These are phyloP conservation scores for Coluber constrictor DNA, from an alignment of 2,797 vertebrate genomes.

Conservation along the genomic window DNA sequence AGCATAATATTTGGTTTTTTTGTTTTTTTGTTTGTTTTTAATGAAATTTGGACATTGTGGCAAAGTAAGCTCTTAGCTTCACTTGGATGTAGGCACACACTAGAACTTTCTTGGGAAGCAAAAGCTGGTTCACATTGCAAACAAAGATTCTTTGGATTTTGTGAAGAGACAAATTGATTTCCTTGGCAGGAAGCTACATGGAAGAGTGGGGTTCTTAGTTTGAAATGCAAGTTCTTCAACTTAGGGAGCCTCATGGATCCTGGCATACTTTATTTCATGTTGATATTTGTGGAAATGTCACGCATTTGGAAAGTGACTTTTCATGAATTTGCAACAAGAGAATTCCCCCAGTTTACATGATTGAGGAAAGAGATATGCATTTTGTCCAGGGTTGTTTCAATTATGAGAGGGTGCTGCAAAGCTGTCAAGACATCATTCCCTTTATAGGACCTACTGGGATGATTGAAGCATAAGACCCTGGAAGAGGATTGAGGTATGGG, in stretches of 20 bases:
- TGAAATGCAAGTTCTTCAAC: not conserved
- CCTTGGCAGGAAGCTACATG: not conserved
- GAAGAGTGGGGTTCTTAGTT: not conserved
- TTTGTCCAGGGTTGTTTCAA: not conserved
- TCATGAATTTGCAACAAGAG: not conserved
- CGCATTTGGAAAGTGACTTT: not conserved
- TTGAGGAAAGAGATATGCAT: not conserved
- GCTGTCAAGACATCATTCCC: not conserved
- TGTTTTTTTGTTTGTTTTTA: not conserved
- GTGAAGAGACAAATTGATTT: not conserved
- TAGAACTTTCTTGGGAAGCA: not conserved
- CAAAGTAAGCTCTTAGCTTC: not conserved
- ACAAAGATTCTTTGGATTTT: not conserved
- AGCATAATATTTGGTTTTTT: not conserved
- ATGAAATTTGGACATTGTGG: not conserved
- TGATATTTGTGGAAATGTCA: not conserved
- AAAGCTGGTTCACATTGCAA: not conserved
- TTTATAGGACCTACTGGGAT: not conserved
- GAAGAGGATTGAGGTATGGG: not conserved
- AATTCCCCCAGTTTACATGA: not conserved
- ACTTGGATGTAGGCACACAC: not conserved
- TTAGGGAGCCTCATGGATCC: not conserved
- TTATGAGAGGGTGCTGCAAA: not conserved
- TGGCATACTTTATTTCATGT: not conserved
- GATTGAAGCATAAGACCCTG: not conserved